A percentile compares a stretch with the other conserved stretches of the same genome.
phyloP scores from a whole-genome alignment of 1,140 invertebrate genomes.

The Papilio polytes region DNA sequence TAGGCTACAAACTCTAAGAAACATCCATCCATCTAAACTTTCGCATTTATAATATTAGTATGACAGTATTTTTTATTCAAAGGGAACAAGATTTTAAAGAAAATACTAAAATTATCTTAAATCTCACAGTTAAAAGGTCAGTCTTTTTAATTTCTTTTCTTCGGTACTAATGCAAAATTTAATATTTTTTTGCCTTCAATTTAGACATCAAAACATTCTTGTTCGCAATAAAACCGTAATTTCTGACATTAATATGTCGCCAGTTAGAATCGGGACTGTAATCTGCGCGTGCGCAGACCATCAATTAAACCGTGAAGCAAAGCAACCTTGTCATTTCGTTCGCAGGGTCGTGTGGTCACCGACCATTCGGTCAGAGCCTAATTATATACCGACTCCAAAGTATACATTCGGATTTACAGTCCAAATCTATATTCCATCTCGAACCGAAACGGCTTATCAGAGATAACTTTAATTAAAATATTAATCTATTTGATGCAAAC shows the following conservation, averaged over 20 bases:
- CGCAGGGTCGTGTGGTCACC: conserved; percentile 52
- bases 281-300: conserved; percentile 60
- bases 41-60: too few relatives aligned
- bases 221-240: conserved; percentile 8
- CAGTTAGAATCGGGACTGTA: conserved; percentile 52
- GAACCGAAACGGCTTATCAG: neutral
- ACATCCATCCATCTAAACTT: too few relatives aligned
- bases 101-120: too few relatives aligned
- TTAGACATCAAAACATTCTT: conserved; percentile 9
- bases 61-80: too few relatives aligned
- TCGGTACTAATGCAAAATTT: neutral
- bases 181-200: neutral
- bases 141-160: too few relatives aligned
- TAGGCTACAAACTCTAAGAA: too few relatives aligned
- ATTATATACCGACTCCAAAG: conserved; percentile 53
- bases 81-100: too few relatives aligned
- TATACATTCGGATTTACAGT: conserved; percentile 55
- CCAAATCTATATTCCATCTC: neutral
- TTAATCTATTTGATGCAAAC: too few relatives aligned
- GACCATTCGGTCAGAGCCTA: conserved; percentile 49
- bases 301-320: conserved; percentile 64
- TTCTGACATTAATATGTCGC: conserved; percentile 45
- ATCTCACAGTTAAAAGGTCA: too few relatives aligned
- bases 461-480: too few relatives aligned
- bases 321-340: conserved; percentile 67